Base-by-base conservation (phyloP, 1,140 invertebrate genomes). In the Propsilocerus akamusi region DNA sequence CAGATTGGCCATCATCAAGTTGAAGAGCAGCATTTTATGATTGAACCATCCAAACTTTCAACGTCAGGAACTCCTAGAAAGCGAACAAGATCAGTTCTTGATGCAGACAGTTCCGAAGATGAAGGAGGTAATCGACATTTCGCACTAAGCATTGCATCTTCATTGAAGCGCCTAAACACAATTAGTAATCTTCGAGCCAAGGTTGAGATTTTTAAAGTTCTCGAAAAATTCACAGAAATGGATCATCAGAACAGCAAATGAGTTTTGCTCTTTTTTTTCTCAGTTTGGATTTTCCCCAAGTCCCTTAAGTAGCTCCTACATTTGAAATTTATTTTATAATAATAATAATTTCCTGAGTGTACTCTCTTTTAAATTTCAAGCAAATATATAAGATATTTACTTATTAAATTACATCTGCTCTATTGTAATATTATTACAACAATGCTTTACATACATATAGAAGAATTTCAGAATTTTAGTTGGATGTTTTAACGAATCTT, bases 141-240 rank as follows among this genome's bases (percentile, higher is more conserved):
- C 22, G 34, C 34, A 3, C 17, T 41, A 20, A 20, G 14, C 8
- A 20, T 41, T 20, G 34, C 34, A 7, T 41, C 14, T 20, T 41
- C 34, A 8, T 20, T 41, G 2, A 41, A 41, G 22, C n/a, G 34
- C 8, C 34, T 41, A 0, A 17, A 14, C 5, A 41, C 17, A 17
- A 5, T 41, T 1, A 41, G 22, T 17, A 41, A 41, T 17, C 14
- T 41, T 3, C 17, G 22, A 20, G 34, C 34, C 10, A 41, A 41
- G 14, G 34, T 41, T 17, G 34, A 41, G 22, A 41, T 41, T 3
- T 41, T 20, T 41, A 14, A 41, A 41, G 22, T 41, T 5, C 14
- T 41, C n/a, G 34, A 41, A 17, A 41, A 41, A 41, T 41, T n/a
- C n/a, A n/a, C n/a, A n/a, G n/a, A n/a, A n/a, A 41, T 41, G 34